Evolutionary conservation across 2,888 invertebrate species (phyloP).

Genomic region (Blera fallax): DNA sequence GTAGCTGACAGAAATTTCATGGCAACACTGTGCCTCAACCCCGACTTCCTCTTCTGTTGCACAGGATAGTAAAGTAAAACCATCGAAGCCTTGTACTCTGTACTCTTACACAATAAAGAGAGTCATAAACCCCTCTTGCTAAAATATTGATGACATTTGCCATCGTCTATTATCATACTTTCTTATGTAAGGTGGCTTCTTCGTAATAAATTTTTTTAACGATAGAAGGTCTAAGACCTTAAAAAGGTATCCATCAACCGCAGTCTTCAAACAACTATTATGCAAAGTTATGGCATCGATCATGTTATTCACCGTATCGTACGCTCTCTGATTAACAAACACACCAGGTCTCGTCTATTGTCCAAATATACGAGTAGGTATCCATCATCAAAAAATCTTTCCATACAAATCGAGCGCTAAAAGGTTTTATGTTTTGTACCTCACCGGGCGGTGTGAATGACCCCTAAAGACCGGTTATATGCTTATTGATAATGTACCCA

Average conservation of each 20-base stretch:
- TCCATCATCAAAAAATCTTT: neutral
- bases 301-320: neutral
- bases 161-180: neutral
- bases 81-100: neutral
- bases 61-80: no score
- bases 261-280: neutral
- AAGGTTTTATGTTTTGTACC: neutral
- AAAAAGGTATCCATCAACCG: neutral
- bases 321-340: constrained; percentile 6
- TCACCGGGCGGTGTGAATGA: constrained; percentile 37
- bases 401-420: constrained; percentile 7
- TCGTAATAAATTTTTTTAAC: neutral
- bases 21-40: no score
- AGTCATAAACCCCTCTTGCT: neutral
- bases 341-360: neutral
- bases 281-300: constrained; percentile 35
- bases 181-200: neutral
- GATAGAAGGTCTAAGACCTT: neutral
- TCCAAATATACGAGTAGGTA: constrained; percentile 3
- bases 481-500: constrained; percentile 25
- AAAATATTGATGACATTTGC: neutral
- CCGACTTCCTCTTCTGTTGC: no score
- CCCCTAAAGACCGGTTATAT: constrained; percentile 38
- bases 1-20: no score
- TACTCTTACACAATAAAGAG: neutral